Evolutionary conservation across 2,113 vertebrate genomes (phyloP).

Genomic region (Ahaetulla prasina): DNA sequence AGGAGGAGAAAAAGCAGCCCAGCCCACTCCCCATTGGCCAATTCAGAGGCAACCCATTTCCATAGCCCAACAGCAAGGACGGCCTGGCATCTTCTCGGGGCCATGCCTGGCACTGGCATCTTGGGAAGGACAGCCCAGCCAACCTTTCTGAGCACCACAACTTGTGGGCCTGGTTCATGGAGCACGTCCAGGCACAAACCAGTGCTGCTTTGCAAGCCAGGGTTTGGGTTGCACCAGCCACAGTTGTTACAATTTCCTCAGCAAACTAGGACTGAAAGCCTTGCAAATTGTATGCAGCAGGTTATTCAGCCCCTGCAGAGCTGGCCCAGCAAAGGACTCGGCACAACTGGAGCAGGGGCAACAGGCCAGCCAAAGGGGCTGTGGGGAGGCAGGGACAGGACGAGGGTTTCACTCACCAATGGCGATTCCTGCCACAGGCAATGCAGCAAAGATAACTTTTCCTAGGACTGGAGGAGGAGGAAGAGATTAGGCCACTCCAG

Average conservation of each 20-base stretch:
- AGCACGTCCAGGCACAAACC: neutral
- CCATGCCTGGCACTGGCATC: neutral
- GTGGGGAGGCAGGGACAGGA: neutral
- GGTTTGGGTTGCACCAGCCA: neutral
- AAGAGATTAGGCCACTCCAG: too few relatives aligned
- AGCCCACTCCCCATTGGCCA: neutral
- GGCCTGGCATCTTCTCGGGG: neutral
- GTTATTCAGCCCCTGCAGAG: neutral
- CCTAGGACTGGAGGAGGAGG: neutral
- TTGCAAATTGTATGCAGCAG: fast-evolving
- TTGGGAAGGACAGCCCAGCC: neutral
- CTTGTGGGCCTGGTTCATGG: neutral
- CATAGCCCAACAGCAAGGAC: neutral
- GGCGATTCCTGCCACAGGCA: neutral
- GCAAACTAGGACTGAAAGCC: neutral
- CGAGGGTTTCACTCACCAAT: constrained; percentile 14
- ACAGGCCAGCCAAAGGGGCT: neutral
- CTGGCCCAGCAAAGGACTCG: neutral
- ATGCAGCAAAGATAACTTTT: neutral
- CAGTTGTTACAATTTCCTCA: neutral
- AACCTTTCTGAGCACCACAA: neutral
- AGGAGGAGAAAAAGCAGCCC: neutral
- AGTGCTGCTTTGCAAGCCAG: neutral
- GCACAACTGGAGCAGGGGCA: neutral
- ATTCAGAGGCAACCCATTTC: neutral